Conservation (phyloP, 1,140 invertebrate genomes). For the Cyclargus thomasi region DNA sequence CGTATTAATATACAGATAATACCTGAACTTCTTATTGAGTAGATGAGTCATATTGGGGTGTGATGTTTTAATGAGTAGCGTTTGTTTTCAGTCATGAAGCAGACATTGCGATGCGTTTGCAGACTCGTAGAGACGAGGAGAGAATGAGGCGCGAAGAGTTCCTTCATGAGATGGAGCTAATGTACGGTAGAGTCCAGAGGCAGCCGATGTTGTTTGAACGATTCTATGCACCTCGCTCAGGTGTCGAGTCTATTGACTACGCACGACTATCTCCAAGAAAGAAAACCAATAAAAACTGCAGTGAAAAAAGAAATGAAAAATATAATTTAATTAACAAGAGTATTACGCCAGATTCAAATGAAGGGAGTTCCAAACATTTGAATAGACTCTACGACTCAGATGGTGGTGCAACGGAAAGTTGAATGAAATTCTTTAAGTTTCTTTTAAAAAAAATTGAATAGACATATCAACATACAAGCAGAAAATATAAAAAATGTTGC, state of each 20-base stretch:
- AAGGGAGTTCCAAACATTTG: constrained; percentile 59
- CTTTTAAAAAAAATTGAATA: too few species aligned
- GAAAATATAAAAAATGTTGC: too few species aligned
- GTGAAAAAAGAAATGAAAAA: not conserved
- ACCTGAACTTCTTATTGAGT: too few species aligned
- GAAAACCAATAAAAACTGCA: constrained; percentile 41
- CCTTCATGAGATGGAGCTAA: constrained; percentile 81
- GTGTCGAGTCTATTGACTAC: constrained; percentile 38
- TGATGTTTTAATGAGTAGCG: too few species aligned
- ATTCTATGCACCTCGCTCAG: constrained; percentile 77
- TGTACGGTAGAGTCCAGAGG: constrained; percentile 80
- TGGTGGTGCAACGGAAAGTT: constrained; percentile 41
- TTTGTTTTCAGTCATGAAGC: constrained; percentile 77
- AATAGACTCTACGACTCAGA: constrained; percentile 51
- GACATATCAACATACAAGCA: too few species aligned
- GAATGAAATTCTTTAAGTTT: constrained; percentile 20
- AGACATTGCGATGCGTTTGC: constrained; percentile 79
- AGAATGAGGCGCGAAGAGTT: constrained; percentile 80
- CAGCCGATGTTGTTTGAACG: constrained; percentile 83
- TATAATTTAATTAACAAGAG: constrained; percentile 2
- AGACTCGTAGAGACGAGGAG: constrained; percentile 80
- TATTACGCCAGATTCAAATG: constrained; percentile 38
- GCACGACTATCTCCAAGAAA: constrained; percentile 53
- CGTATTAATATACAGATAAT: too few species aligned
- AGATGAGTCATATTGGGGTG: too few species aligned